Base-by-base conservation (phyloP, 37 sponge, comb jelly and placozoan genomes). In the Petrosia ficiformis region DNA sequence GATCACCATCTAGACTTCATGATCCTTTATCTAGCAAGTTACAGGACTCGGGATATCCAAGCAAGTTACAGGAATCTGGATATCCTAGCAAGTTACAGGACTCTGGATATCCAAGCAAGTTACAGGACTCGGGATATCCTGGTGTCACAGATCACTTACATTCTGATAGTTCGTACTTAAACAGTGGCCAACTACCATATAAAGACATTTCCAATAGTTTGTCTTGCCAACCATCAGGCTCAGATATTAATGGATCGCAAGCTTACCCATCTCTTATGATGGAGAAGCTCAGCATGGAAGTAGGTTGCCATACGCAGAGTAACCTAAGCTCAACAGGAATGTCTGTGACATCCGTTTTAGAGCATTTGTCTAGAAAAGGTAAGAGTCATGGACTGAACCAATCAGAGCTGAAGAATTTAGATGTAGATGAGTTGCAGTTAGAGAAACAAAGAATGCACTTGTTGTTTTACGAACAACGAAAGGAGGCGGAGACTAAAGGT, bases 251-350 rank as follows among this genome's bases (percentile, higher is more conserved):
- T 29, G 34, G 61, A 21, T 59, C 65, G 43, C 80, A 80, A 36
- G 56, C 64, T 16, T 48, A 48, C 14, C 63, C 63, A n/a, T 61
- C 63, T 5, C 28, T 26, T n/a, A 5, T 5, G 5, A 34, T 67
- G 67, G 82, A 81, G 64, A 81, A 64, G 35, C 81, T 80, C 28
- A 87, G 87, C 73, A 87, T 81, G 82, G 82, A 87, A 43, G 87
- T 87, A 34, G 56, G 67, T 72, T 65, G 58, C 57, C 72, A 78
- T 67, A 74, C 81, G 0, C 82, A 70, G 39, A 48, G 57, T 39
- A 79, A 71, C 56, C 68, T 42, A 26, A 60, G 77, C 25, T 61
- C 72, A 30, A 44, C 57, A 16, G 66, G 38, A 0, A 8, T 48
- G 14, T 42, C 74, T 6, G 71, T 74, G 1, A 22, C 56, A 63